Percentiles rank a stretch among this genome's conserved stretches.
Conservation (phyloP, 2,888 invertebrate genomes). For the Mythimna vitellina region DNA sequence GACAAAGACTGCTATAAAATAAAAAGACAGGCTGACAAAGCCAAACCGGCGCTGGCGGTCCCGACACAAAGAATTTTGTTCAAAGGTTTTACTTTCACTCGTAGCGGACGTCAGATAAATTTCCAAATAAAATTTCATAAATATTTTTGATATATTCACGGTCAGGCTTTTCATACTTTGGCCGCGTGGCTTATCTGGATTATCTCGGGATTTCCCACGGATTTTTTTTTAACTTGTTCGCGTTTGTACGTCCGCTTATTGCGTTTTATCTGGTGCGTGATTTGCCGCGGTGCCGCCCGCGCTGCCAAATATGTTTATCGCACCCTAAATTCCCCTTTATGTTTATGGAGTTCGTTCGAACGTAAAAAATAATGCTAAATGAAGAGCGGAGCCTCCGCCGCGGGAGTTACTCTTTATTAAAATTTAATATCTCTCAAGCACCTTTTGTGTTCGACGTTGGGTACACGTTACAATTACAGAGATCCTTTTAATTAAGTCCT, state of each 20-base stretch:
- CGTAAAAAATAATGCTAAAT: slow-evolving; percentile 77
- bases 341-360: slow-evolving; percentile 76
- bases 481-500: slow-evolving; percentile 76
- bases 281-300: slow-evolving; percentile 74
- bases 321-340: slow-evolving; percentile 77
- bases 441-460: slow-evolving; percentile 74
- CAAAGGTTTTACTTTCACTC: slow-evolving; percentile 70
- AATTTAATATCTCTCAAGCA: slow-evolving; percentile 80
- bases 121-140: slow-evolving; percentile 84
- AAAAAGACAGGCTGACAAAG: slow-evolving; percentile 63
- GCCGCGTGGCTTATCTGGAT: slow-evolving; percentile 89
- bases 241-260: slow-evolving; percentile 85
- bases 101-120: slow-evolving; percentile 76
- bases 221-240: slow-evolving; percentile 84
- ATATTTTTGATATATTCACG: slow-evolving; percentile 89
- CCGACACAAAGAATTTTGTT: slow-evolving; percentile 70
- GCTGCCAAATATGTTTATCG: slow-evolving; percentile 82
- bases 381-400: slow-evolving; percentile 68
- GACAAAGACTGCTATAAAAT: slow-evolving; percentile 61
- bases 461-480: slow-evolving; percentile 75
- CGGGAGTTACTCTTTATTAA: slow-evolving; percentile 81
- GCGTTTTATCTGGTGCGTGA: slow-evolving; percentile 81
- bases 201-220: slow-evolving; percentile 83
- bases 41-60: slow-evolving; percentile 53
- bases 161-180: slow-evolving; percentile 87